These are phyloP conservation scores for Bombus polaris DNA, from an alignment of 1,140 invertebrate genomes.

Conservation along the genomic window DNA sequence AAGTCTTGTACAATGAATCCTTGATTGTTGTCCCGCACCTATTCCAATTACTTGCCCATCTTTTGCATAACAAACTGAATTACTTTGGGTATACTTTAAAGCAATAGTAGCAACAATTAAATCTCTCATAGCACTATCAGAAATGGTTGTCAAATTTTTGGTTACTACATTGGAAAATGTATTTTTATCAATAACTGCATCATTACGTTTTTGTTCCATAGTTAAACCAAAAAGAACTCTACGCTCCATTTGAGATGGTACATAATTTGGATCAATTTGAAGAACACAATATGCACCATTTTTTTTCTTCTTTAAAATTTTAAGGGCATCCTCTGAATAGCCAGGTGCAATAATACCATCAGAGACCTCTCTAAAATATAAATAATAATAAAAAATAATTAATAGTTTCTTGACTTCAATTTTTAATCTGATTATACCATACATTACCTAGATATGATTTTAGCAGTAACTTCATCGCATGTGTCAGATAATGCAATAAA, in stretches of 20 bases:
- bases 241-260: constrained; percentile 91
- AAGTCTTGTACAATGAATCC: constrained; percentile 98
- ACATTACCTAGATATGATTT: constrained; percentile 85
- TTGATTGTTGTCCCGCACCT: constrained; percentile 98
- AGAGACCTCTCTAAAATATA: constrained; percentile 88
- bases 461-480: constrained; percentile 94
- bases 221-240: constrained; percentile 96
- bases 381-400: no score
- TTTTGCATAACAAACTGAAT: constrained; percentile 96
- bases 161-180: constrained; percentile 95
- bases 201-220: constrained; percentile 96
- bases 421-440: background rate
- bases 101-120: constrained; percentile 98
- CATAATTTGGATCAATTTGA: constrained; percentile 95
- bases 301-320: constrained; percentile 97
- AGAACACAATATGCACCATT: constrained; percentile 96
- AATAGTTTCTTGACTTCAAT: background rate
- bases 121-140: constrained; percentile 91
- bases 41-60: constrained; percentile 98
- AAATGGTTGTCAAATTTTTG: constrained; percentile 87
- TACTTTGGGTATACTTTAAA: constrained; percentile 99
- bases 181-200: constrained; percentile 90
- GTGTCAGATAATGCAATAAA: constrained; percentile 96
- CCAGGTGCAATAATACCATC: constrained; percentile 98
- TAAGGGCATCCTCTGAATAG: constrained; percentile 92